Evolutionary conservation across 2,797 vertebrate species (phyloP).

Genomic region (Chiloscyllium punctatum): DNA sequence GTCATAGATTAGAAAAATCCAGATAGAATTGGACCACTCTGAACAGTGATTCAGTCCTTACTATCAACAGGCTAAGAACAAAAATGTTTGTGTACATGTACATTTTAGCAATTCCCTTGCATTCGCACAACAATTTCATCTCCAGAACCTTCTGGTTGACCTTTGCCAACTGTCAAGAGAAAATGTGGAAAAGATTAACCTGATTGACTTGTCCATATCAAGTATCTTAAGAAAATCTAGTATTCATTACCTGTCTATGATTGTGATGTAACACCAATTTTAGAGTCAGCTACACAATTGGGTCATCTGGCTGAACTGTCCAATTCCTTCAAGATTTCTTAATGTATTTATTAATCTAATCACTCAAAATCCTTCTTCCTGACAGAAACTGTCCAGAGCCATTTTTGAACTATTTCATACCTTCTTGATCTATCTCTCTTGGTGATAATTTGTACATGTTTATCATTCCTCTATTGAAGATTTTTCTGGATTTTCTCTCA

Average conservation of each 20-base stretch:
- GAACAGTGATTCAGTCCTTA: not conserved
- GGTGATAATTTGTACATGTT: not conserved
- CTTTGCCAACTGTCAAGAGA: not conserved
- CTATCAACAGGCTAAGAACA: not conserved
- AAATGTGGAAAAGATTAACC: not conserved
- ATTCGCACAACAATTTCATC: not conserved
- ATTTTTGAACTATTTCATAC: not conserved
- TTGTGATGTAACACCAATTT: not conserved
- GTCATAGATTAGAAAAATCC: not conserved
- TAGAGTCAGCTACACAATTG: not conserved
- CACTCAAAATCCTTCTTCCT: not conserved
- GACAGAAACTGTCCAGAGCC: not conserved
- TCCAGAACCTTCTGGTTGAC: not conserved
- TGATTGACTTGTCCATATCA: slow-evolving; percentile 16
- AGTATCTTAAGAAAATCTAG: not conserved
- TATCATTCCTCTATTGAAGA: not conserved
- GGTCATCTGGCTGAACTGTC: not conserved
- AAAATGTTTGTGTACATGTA: not conserved
- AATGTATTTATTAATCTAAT: not conserved
- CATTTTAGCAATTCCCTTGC: not conserved
- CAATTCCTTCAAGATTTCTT: not conserved
- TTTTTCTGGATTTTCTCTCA: not conserved
- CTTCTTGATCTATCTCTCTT: not conserved
- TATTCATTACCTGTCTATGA: not conserved
- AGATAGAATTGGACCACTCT: not conserved